Conservation (phyloP, 1,140 invertebrate species). For the Euwallacea fornicatus region DNA sequence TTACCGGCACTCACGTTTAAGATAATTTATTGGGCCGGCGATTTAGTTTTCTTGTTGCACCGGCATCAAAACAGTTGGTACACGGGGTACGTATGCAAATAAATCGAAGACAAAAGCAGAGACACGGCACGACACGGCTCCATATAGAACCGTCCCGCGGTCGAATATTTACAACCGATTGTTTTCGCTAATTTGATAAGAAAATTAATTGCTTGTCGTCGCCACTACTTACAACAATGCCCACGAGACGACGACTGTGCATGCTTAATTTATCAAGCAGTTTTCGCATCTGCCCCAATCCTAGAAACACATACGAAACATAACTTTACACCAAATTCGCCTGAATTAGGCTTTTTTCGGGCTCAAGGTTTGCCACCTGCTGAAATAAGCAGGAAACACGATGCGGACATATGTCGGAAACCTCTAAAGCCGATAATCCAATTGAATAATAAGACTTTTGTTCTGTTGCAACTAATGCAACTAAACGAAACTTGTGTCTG, state of each 20-base stretch:
- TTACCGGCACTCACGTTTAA: constrained; percentile 21
- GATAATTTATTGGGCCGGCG: constrained; percentile 4
- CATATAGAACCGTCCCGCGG: constrained; percentile 16
- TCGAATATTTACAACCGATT: constrained; percentile 48
- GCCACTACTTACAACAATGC: constrained; percentile 49
- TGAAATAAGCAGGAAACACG: not conserved
- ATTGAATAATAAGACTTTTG: too few relatives aligned
- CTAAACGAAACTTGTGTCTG: too few relatives aligned
- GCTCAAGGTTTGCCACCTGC: too few relatives aligned
- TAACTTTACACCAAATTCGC: too few relatives aligned
- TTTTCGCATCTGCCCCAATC: constrained; percentile 18
- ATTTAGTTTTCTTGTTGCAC: constrained; percentile 5
- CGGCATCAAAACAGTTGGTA: not conserved
- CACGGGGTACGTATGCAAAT: constrained; percentile 15
- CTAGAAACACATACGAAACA: too few relatives aligned
- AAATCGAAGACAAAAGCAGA: constrained; percentile 30
- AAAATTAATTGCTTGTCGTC: constrained; percentile 52
- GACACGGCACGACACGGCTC: constrained; percentile 35
- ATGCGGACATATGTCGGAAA: not conserved
- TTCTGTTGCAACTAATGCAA: too few relatives aligned
- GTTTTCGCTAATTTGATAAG: constrained; percentile 52
- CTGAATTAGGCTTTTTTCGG: too few relatives aligned
- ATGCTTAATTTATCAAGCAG: constrained; percentile 40
- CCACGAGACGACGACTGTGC: constrained; percentile 29
- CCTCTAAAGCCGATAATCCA: too few relatives aligned